A percentile compares a stretch with the other conserved stretches of the same genome.
phyloP scores from a whole-genome alignment of 1,140 invertebrate species.

The Aplysia californica region DNA sequence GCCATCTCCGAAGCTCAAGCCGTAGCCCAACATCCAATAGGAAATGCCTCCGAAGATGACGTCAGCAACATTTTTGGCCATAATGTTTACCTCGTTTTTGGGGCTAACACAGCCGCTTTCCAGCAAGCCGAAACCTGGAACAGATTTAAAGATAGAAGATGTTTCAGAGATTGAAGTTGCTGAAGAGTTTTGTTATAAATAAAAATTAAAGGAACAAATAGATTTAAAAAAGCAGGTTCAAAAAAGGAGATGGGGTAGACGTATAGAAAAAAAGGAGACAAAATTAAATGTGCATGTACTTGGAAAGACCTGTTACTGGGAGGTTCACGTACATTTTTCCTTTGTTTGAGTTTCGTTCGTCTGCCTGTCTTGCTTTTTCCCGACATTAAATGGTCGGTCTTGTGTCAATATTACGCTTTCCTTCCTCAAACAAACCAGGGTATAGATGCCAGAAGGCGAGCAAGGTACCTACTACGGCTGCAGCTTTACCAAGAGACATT shows the following conservation, averaged over 20 bases:
- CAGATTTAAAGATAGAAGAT: neutral
- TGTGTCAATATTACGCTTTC: too few species aligned
- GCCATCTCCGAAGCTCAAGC: constrained; percentile 82
- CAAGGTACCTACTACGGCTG: too few species aligned
- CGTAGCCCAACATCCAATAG: constrained; percentile 95
- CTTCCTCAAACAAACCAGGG: too few species aligned
- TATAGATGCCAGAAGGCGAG: too few species aligned
- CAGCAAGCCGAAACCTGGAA: constrained; percentile 71
- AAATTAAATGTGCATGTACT: neutral
- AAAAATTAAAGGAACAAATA: neutral
- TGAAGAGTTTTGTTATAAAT: neutral
- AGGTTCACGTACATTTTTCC: neutral
- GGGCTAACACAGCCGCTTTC: constrained; percentile 72
- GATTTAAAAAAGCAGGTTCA: neutral
- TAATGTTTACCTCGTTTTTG: constrained; percentile 73
- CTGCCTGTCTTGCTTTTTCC: neutral
- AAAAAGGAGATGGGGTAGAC: neutral
- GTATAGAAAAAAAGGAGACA: neutral
- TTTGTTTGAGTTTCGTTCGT: neutral
- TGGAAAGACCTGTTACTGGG: neutral
- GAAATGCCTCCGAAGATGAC: constrained; percentile 90
- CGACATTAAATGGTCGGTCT: neutral
- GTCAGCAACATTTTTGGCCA: constrained; percentile 73
- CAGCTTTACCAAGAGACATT: too few species aligned
- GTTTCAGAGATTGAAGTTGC: neutral